Evolutionary conservation across 1,140 invertebrate species (phyloP), one percentile per base, ranked within the genome.

Genomic region (Colletes latitarsis): DNA sequence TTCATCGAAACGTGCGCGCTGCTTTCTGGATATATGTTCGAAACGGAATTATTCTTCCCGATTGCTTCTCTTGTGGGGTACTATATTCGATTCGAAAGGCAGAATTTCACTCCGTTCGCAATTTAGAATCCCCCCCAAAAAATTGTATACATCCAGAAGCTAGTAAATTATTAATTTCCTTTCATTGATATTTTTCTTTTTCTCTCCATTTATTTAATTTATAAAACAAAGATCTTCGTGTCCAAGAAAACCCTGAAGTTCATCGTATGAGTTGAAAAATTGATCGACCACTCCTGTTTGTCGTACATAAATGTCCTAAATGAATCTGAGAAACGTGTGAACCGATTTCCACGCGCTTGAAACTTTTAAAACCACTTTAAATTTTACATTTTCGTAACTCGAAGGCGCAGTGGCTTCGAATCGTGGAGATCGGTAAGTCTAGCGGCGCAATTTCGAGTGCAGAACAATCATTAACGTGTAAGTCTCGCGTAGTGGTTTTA

Each of bases 401-500:
- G 68, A 19, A 4, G 46, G 10, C 9, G 19, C 2, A 3, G 53
- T 71, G n/a, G 43, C 19, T 4, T 17, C 12, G 19, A 46, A 57
- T 30, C 19, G 46, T 15, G n/a, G n/a, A 67, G 43, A 74, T 75
- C 21, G 4, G 9, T 17, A 15, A 0, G 21, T 17, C 67, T 43
- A 58, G 21, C 39, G 12, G 75, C 55, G 49, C 30, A 80, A 83
- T 10, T 68, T 81, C 70, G 77, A 82, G 41, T 76, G 81, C 84
- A 67, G 69, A 81, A 86, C 81, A 77, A 87, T 87, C 84, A 75
- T 72, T 86, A 83, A 85, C 6, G 14, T 74, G 30, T 55, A 71
- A 78, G 57, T n/a, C 17, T 21, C 39, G 8, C 15, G 14, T 21
- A 53, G 15, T 66, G 55, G 60, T 19, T 19, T 77, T 17, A 14